Evolutionary conservation across 2,797 vertebrate genomes (phyloP).

Genomic region (Eulemur mongoz): DNA sequence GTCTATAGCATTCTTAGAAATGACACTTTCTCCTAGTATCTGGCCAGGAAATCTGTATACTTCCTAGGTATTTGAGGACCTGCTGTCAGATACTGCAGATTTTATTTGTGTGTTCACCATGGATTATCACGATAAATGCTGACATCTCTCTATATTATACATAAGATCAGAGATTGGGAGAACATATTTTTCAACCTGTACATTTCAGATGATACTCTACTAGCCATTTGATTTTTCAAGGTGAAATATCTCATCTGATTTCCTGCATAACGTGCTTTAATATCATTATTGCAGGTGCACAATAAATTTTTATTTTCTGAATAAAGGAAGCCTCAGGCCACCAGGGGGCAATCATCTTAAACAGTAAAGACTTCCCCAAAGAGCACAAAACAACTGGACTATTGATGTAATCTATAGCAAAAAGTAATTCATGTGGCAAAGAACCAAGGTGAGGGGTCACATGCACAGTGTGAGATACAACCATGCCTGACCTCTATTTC

Average conservation of each 20-base stretch:
- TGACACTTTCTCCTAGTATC: background rate
- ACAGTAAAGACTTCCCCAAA: background rate
- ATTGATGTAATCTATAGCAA: background rate
- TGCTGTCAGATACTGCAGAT: background rate
- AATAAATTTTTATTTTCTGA: background rate
- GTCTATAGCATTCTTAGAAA: background rate
- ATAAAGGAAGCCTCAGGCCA: slow-evolving; percentile 1
- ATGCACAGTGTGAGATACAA: background rate
- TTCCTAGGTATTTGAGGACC: background rate
- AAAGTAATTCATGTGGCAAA: background rate
- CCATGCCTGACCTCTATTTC: background rate
- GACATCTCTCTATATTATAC: background rate
- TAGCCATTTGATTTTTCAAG: background rate
- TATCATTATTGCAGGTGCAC: background rate
- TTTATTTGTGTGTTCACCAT: background rate
- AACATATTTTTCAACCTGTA: background rate
- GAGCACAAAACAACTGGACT: background rate
- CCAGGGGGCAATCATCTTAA: slow-evolving; percentile 67
- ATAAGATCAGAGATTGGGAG: background rate
- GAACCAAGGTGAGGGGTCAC: background rate
- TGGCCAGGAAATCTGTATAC: background rate
- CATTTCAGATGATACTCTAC: background rate
- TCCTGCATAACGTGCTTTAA: background rate
- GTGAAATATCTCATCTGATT: background rate
- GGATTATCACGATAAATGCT: background rate